Conservation (phyloP, 2,888 invertebrate genomes). For the Metacarcinus magister region DNA sequence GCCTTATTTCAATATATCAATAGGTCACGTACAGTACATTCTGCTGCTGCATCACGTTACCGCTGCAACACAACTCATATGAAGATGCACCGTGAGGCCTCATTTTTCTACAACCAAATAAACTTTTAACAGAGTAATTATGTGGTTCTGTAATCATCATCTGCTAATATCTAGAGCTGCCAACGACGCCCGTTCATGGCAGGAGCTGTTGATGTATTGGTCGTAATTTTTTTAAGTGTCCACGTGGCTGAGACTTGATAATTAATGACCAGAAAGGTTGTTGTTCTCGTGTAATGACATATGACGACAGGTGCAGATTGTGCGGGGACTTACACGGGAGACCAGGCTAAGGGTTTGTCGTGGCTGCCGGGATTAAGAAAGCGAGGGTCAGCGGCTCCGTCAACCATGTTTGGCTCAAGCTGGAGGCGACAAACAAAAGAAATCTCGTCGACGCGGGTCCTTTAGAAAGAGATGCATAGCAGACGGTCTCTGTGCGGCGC, state of each 20-base stretch:
- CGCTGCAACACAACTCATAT: background rate
- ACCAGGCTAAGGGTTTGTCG: background rate
- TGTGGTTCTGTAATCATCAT: background rate
- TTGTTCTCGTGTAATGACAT: conserved; percentile 34
- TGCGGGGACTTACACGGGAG: background rate
- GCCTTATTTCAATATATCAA: too few relatives aligned
- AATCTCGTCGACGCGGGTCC: background rate
- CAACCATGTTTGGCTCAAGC: background rate
- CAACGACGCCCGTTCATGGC: background rate
- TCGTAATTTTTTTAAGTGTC: background rate
- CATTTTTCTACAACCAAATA: background rate
- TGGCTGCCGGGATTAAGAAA: background rate
- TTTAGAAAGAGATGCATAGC: background rate
- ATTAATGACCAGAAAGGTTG: conserved; percentile 17
- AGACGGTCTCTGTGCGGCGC: background rate
- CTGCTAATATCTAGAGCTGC: background rate
- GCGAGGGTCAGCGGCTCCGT: background rate
- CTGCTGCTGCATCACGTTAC: background rate
- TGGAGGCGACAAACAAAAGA: background rate
- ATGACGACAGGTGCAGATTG: conserved; percentile 17
- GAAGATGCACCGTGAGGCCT: background rate
- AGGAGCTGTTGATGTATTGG: background rate
- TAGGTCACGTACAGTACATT: background rate
- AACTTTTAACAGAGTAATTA: background rate
- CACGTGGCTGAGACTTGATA: background rate